Evolutionary conservation across 2,113 vertebrate species (phyloP), one percentile per base, ranked within the genome.

Genomic region (Melanotaenia duboulayi): DNA sequence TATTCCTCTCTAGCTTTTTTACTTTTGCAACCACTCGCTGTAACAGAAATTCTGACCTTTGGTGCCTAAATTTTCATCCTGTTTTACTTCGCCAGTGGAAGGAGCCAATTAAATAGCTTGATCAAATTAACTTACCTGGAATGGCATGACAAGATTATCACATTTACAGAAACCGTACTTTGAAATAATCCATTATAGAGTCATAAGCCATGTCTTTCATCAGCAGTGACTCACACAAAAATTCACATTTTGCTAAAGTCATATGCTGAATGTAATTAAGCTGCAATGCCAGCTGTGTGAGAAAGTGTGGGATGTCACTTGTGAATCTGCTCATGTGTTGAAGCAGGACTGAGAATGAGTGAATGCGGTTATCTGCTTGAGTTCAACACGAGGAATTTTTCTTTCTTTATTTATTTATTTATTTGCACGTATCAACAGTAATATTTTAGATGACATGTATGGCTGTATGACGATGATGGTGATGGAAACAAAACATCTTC

Each of bases 221-320:
- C 48, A 81, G 79, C 76, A 63, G 69, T 86, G 80, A 87, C 67
- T 87, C 86, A 78, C 60, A 51, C 55, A 42, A 69, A 89, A 85
- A 69, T 85, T 82, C 74, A 70, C 65, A 69, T 69, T 83, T 74
- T 65, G 68, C 75, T 81, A 82, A 82, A 83, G 67, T 80, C 87
- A 90, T 83, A 84, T 86, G 79, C 72, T 83, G 67, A 80, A 73
- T 80, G 69, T 50, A 81, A 76, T 84, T 62, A 87, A 46, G 23
- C 20, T 51, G 64, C 40, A 28, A 11, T 52, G 55, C 54, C 75
- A 86, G 75, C 66, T 84, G 56, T 52, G 62, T 67, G 65, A 63
- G 68, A 54, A 50, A 28, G 71, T 19, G 66, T 83, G 69, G 64
- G 67, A 44, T 23, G 40, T n/a, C 23, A 11, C 77, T 61, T 62